Conservation (phyloP, 2,797 vertebrate species). For the Falco rusticolus region DNA sequence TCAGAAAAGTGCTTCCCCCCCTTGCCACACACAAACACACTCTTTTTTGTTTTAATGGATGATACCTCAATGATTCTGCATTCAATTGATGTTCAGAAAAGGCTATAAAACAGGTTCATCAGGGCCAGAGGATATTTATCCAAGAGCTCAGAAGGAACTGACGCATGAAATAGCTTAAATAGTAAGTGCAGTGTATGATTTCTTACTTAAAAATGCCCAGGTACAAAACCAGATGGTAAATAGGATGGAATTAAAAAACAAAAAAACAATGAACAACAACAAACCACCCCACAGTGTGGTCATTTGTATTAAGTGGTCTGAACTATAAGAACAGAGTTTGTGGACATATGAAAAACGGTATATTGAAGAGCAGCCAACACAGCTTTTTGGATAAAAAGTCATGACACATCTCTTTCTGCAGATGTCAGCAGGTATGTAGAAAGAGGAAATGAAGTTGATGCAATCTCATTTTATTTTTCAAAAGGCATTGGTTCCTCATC, state of each 20-base stretch:
- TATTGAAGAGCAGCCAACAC: neutral
- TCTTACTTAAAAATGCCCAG: neutral
- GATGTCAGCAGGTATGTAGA: neutral
- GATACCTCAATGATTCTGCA: neutral
- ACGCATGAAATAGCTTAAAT: neutral
- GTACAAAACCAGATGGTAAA: neutral
- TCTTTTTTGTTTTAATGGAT: neutral
- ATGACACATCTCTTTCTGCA: neutral
- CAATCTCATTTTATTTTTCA: neutral
- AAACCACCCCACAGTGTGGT: accelerated
- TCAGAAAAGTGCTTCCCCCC: neutral
- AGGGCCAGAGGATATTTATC: neutral
- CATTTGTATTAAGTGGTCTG: neutral
- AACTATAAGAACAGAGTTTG: neutral
- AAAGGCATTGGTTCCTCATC: neutral
- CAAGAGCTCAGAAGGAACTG: neutral
- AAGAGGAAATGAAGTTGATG: neutral
- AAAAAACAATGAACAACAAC: neutral
- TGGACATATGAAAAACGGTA: neutral
- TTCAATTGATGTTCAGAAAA: neutral
- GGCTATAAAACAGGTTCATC: neutral
- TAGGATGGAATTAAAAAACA: neutral
- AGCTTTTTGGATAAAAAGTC: neutral
- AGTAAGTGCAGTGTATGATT: neutral
- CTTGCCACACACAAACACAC: neutral